phyloP scores from a whole-genome alignment of 2,797 vertebrate species.

The Diplodus sargus region DNA sequence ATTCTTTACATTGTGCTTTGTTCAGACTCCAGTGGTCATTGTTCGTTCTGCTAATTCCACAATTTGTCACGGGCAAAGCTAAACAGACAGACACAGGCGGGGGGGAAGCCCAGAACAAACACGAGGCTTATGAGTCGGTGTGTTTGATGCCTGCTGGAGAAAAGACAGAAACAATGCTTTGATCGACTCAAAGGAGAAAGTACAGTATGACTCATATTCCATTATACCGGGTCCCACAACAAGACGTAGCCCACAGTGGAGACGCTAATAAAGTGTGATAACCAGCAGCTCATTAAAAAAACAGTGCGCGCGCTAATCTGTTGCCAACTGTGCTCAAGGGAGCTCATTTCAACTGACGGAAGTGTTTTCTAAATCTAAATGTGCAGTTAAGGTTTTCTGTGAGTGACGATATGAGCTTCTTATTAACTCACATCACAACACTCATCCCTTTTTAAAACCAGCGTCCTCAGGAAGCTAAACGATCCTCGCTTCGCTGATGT shows the following conservation, averaged over 20 bases:
- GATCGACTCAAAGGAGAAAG: slow-evolving; percentile 34
- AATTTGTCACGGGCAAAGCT: slow-evolving; percentile 38
- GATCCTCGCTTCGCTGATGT: too few relatives aligned
- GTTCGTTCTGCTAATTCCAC: slow-evolving; percentile 47
- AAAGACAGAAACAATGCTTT: slow-evolving; percentile 37
- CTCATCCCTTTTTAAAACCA: too few relatives aligned
- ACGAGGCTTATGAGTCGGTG: slow-evolving; percentile 47
- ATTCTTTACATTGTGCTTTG: slow-evolving; percentile 55
- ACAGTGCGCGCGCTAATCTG: neutral
- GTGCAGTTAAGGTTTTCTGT: too few relatives aligned
- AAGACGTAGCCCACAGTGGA: neutral
- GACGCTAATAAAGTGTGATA: slow-evolving; percentile 4
- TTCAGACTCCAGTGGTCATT: slow-evolving; percentile 45
- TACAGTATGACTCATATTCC: slow-evolving; percentile 30
- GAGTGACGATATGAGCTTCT: neutral
- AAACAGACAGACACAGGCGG: slow-evolving; percentile 13
- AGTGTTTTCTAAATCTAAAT: neutral
- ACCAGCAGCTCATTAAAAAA: slow-evolving; percentile 7
- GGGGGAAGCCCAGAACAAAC: slow-evolving; percentile 30
- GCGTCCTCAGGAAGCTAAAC: too few relatives aligned
- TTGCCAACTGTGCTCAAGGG: neutral
- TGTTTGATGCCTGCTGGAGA: slow-evolving; percentile 25
- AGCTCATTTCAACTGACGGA: neutral
- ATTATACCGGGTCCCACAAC: neutral
- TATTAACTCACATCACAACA: neutral